A percentile compares a stretch with the other conserved stretches of the same genome.
Conservation (phyloP, 1,140 invertebrate genomes). For the Odontomachus brunneus region DNA sequence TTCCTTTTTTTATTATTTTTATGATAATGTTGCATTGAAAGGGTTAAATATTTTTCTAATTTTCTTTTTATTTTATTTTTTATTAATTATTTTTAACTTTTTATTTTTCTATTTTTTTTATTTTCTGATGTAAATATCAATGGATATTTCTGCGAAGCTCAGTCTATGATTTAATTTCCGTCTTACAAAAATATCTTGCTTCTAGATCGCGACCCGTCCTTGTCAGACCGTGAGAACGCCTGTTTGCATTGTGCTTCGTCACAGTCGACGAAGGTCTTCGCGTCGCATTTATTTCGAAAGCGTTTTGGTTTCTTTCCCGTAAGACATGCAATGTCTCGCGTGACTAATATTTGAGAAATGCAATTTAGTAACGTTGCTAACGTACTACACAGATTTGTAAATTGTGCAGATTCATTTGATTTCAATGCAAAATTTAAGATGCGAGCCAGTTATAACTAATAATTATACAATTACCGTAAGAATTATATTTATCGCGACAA, state of each 20-base stretch:
- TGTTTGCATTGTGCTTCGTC: conserved; percentile 1
- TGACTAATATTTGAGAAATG: not conserved
- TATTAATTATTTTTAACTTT: too few species aligned
- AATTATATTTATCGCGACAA: too few species aligned
- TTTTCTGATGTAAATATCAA: not conserved
- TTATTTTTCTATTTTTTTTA: not conserved
- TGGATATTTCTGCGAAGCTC: not conserved
- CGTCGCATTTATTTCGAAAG: not conserved
- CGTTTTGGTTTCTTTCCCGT: not conserved
- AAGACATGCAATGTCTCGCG: not conserved
- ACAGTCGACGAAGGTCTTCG: not conserved
- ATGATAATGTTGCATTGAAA: not conserved
- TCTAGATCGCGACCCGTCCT: not conserved
- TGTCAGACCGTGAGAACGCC: not conserved
- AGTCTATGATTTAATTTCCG: conserved; percentile 3
- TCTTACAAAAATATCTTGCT: conserved; percentile 2
- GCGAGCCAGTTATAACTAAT: too few species aligned
- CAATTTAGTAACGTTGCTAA: not conserved
- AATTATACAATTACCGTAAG: too few species aligned
- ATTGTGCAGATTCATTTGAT: too few species aligned
- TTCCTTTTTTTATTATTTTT: too few species aligned
- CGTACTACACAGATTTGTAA: too few species aligned
- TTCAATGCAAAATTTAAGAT: too few species aligned
- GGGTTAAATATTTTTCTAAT: not conserved
- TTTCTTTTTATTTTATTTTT: not conserved